A percentile compares a stretch with the other conserved stretches of the same genome.
Evolutionary conservation across 53 echinoderm and acorn worm genomes (phyloP).

Genomic region (Temnopleurus reevesii): DNA sequence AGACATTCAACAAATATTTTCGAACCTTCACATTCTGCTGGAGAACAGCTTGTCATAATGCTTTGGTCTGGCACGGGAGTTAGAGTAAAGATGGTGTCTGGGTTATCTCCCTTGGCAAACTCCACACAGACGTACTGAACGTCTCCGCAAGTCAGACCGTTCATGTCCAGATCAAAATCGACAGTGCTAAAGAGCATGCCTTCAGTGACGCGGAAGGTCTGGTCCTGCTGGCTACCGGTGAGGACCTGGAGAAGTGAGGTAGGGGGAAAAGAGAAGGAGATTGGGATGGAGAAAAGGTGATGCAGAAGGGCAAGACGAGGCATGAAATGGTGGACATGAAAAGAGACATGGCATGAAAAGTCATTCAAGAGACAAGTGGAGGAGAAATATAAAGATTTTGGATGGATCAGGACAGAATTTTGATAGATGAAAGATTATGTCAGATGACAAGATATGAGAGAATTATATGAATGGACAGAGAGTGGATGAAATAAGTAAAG

Average conservation of each 20-base stretch:
- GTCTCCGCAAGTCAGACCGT: constrained; percentile 66
- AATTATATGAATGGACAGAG: too few species aligned
- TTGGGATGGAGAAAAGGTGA: neutral
- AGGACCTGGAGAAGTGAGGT: constrained; percentile 45
- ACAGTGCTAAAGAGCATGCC: constrained; percentile 72
- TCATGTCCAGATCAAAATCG: constrained; percentile 77
- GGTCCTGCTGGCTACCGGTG: constrained; percentile 55
- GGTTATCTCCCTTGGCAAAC: constrained; percentile 71
- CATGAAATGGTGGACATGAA: neutral
- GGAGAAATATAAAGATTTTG: neutral
- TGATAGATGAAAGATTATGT: neutral
- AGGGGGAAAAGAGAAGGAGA: neutral
- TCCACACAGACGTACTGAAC: constrained; percentile 83
- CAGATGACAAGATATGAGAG: too few species aligned
- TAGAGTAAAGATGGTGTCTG: constrained; percentile 68
- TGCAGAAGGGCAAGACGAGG: neutral
- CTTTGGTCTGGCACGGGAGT: constrained; percentile 75
- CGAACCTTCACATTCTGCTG: constrained; percentile 88
- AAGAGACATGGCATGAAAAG: neutral
- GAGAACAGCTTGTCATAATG: constrained; percentile 76
- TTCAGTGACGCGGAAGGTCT: constrained; percentile 54
- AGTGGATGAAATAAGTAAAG: too few species aligned
- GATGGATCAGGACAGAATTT: neutral
- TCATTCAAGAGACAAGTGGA: neutral
- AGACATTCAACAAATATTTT: neutral